Evolutionary conservation across 2,888 invertebrate genomes (phyloP).

Genomic region (Patella caerulea): DNA sequence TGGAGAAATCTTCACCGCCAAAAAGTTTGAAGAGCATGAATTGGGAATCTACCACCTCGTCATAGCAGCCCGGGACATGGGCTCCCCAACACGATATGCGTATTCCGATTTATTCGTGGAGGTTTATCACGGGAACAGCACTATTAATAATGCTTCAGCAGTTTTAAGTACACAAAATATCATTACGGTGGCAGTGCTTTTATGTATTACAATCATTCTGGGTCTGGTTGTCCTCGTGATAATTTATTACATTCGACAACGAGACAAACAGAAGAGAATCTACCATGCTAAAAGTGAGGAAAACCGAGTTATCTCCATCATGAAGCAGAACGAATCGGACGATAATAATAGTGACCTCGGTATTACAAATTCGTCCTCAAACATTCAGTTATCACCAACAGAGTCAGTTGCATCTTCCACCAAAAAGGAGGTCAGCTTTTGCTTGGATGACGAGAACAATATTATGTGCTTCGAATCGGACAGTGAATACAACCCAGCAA

Average conservation of each 20-base stretch:
- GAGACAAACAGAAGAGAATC: conserved; percentile 36
- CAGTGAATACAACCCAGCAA: no score
- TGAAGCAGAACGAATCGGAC: conserved; percentile 17
- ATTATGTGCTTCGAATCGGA: not conserved
- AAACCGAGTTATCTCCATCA: conserved; percentile 31
- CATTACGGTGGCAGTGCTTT: conserved; percentile 44
- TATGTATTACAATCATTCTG: conserved; percentile 44
- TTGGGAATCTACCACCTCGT: conserved; percentile 17
- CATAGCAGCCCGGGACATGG: conserved; percentile 30
- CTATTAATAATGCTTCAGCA: not conserved
- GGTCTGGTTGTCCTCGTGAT: conserved; percentile 41
- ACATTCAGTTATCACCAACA: not conserved
- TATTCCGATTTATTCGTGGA: conserved; percentile 35
- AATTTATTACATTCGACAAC: conserved; percentile 41
- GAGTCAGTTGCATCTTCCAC: conserved; percentile 32
- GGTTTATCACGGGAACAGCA: conserved; percentile 34
- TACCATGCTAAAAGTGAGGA: conserved; percentile 41
- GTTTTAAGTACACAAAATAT: conserved; percentile 34
- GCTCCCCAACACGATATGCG: conserved; percentile 27
- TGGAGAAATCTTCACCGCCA: conserved; percentile 23
- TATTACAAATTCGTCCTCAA: conserved; percentile 7
- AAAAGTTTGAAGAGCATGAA: not conserved
- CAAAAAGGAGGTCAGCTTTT: conserved; percentile 52
- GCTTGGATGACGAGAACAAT: conserved; percentile 46
- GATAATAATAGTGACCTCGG: not conserved